Evolutionary conservation across 53 echinoderm and acorn worm species (phyloP).

Genomic region (Astropecten irregularis): DNA sequence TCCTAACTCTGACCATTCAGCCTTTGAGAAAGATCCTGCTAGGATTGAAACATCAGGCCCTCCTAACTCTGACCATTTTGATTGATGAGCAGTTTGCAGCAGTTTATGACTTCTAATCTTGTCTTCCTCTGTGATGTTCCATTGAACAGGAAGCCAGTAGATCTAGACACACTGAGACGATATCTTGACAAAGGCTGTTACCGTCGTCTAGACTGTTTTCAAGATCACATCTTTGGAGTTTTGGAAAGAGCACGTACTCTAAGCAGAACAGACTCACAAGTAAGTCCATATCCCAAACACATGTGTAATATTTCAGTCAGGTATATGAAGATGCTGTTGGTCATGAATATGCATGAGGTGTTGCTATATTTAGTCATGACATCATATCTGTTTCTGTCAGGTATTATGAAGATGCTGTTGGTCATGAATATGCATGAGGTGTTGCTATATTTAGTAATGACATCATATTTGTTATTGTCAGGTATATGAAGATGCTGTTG

Average conservation of each 20-base stretch:
- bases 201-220: constrained; percentile 90
- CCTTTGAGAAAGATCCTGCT: too few species aligned
- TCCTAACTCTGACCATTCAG: too few species aligned
- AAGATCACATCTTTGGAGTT: constrained; percentile 97
- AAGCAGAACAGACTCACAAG: constrained; percentile 97
- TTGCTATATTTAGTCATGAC: too few species aligned
- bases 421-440: too few species aligned
- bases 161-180: constrained; percentile 88
- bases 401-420: too few species aligned
- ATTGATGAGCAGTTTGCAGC: too few species aligned
- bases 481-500: constrained; percentile 87
- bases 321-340: constrained; percentile 89
- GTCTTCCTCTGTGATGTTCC: too few species aligned
- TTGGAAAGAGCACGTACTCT: constrained; percentile 85
- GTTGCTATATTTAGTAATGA: too few species aligned
- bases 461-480: neutral
- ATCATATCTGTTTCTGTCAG: too few species aligned
- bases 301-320: neutral
- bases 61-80: too few species aligned
- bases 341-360: constrained; percentile 95
- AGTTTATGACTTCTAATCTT: too few species aligned
- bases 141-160: constrained; percentile 87
- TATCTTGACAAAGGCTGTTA: constrained; percentile 94
- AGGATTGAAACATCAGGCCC: too few species aligned
- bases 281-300: constrained; percentile 41